These are phyloP conservation scores for Rhea pennata DNA, from an alignment of 2,113 vertebrate genomes.

Conservation along the genomic window DNA sequence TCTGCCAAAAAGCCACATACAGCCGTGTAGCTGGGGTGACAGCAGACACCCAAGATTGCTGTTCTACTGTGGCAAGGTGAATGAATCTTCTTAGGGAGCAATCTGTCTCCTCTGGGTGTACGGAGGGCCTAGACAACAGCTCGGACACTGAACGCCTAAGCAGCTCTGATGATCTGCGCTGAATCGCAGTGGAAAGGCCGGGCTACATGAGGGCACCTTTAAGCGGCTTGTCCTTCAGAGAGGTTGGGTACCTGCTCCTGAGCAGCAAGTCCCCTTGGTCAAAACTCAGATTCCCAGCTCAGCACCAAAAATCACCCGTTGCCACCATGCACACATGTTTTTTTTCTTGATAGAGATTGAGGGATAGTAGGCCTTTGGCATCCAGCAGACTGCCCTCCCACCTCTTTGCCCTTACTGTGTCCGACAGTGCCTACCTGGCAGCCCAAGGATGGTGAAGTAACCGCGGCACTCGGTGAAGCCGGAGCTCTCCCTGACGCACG, in stretches of 20 bases:
- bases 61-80: fast-evolving
- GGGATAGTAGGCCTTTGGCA: neutral
- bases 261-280: neutral
- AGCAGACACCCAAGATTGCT: fast-evolving
- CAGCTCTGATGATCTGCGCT: neutral
- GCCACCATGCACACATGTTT: fast-evolving
- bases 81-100: fast-evolving
- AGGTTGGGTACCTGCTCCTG: fast-evolving
- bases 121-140: neutral
- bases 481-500: slow-evolving; percentile 85
- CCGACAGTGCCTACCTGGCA: slow-evolving; percentile 83
- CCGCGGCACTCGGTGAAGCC: slow-evolving; percentile 90
- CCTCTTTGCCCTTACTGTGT: fast-evolving
- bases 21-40: neutral
- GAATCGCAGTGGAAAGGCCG: neutral
- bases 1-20: neutral
- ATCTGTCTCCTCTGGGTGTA: neutral
- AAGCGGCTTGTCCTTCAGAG: neutral
- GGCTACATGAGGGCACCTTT: neutral
- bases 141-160: neutral
- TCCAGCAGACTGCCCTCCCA: neutral
- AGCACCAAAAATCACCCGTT: fast-evolving
- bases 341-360: neutral
- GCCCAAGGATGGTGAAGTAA: slow-evolving; percentile 89
- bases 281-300: neutral